These are phyloP conservation scores for Pteronura brasiliensis DNA, from an alignment of 2,113 vertebrate genomes.

Conservation along the genomic window DNA sequence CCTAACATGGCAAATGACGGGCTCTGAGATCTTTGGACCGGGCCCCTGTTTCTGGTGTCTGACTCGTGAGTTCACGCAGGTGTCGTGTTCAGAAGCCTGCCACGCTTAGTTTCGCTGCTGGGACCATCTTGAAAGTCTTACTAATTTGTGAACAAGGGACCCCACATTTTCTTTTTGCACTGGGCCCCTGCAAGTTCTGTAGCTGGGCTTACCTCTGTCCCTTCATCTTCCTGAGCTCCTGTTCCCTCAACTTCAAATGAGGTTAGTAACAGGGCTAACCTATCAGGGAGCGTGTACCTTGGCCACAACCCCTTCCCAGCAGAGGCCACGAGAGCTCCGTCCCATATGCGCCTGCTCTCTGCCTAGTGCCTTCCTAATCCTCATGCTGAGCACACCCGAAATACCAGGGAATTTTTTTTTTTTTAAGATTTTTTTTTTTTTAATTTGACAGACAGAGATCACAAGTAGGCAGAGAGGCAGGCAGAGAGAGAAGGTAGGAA, in stretches of 20 bases:
- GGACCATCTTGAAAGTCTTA: not conserved
- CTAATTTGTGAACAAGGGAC: not conserved
- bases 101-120: not conserved
- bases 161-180: not conserved
- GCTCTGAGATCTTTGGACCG: not conserved
- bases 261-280: not conserved
- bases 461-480: no score
- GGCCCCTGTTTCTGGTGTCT: rapidly evolving
- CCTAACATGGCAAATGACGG: rapidly evolving
- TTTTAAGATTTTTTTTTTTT: no score
- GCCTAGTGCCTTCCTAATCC: not conserved
- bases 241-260: not conserved
- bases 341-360: rapidly evolving
- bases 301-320: not conserved
- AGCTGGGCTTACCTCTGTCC: not conserved
- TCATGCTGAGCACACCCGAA: not conserved
- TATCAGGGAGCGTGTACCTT: not conserved
- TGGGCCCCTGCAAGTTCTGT: not conserved
- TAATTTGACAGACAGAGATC: no score
- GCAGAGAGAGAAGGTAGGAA: no score
- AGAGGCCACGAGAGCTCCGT: not conserved
- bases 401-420: not conserved
- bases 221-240: no score
- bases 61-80: not conserved
- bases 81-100: not conserved